A percentile compares a stretch with the other conserved stretches of the same genome.
These are phyloP conservation scores for Hylaea fasciaria DNA, from an alignment of 2,888 invertebrate species.

Conservation along the genomic window DNA sequence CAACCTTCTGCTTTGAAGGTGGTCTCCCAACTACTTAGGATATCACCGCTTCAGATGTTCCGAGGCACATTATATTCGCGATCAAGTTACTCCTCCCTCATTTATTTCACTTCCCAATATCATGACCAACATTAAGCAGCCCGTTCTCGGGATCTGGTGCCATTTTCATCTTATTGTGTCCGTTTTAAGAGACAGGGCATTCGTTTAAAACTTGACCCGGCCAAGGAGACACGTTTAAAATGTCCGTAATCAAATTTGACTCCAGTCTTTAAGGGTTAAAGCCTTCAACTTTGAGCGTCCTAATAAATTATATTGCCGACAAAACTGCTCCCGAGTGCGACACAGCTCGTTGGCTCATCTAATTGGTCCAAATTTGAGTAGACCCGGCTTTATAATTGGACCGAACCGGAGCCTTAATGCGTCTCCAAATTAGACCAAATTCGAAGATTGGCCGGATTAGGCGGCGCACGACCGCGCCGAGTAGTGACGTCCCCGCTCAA, in stretches of 20 bases:
- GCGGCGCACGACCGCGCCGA: constrained; percentile 67
- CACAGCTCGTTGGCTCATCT: constrained; percentile 84
- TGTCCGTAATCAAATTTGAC: constrained; percentile 83
- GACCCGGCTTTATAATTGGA: constrained; percentile 81
- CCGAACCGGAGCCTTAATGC: constrained; percentile 71
- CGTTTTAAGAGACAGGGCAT: constrained; percentile 59
- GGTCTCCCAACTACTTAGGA: no score
- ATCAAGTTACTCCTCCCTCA: constrained; percentile 39
- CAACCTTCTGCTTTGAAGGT: no score
- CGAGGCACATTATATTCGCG: neutral
- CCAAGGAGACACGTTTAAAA: constrained; percentile 77
- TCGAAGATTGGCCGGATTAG: constrained; percentile 73
- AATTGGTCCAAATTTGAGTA: constrained; percentile 83
- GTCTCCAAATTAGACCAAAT: constrained; percentile 77
- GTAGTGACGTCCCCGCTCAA: constrained; percentile 67
- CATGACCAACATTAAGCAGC: constrained; percentile 28
- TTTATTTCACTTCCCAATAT: constrained; percentile 52
- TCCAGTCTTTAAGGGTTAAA: constrained; percentile 83
- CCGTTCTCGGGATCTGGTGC: constrained; percentile 21
- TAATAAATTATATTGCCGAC: constrained; percentile 85
- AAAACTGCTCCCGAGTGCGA: constrained; percentile 83
- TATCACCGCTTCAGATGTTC: constrained; percentile 49
- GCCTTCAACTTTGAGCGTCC: constrained; percentile 81
- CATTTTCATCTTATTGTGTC: constrained; percentile 45
- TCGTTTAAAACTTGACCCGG: constrained; percentile 76